These are phyloP conservation scores for Stichodactyla helianthus DNA, from an alignment of 64 coral and sea anemone genomes.

Conservation along the genomic window DNA sequence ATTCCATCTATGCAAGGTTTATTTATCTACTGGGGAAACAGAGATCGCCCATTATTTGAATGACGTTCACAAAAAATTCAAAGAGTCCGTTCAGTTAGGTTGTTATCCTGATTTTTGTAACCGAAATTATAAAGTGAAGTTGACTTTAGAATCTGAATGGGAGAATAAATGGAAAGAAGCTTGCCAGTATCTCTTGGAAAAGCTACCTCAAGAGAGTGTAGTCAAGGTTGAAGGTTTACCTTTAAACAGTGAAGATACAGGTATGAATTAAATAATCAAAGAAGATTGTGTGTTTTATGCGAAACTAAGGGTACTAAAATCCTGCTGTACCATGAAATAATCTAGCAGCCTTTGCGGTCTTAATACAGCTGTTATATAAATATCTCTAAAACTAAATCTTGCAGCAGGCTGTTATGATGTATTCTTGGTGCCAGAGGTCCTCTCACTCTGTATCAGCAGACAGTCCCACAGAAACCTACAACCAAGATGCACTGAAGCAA, in stretches of 20 bases:
- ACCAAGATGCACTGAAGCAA: too few relatives aligned
- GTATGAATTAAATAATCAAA: background rate
- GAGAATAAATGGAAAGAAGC: constrained; percentile 54
- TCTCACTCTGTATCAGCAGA: too few relatives aligned
- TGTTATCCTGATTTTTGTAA: constrained; percentile 79
- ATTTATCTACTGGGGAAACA: constrained; percentile 70
- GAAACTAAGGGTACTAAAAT: too few relatives aligned
- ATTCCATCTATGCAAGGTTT: constrained; percentile 75
- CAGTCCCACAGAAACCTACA: too few relatives aligned
- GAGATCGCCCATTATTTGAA: constrained; percentile 57
- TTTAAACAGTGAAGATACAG: background rate
- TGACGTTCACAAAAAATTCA: constrained; percentile 76
- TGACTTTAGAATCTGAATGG: constrained; percentile 72
- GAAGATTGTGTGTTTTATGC: too few relatives aligned
- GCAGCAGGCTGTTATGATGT: too few relatives aligned
- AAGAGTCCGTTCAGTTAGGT: constrained; percentile 71
- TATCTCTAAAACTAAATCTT: too few relatives aligned
- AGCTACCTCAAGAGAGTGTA: constrained; percentile 54
- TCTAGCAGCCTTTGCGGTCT: too few relatives aligned
- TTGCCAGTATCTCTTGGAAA: constrained; percentile 55
- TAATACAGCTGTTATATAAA: too few relatives aligned
- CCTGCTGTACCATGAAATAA: too few relatives aligned
- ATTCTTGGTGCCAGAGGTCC: too few relatives aligned
- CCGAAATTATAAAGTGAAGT: constrained; percentile 63
- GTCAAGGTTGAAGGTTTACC: constrained; percentile 49